Evolutionary conservation across 2,113 vertebrate genomes (phyloP).

Genomic region (Archocentrus centrarchus): DNA sequence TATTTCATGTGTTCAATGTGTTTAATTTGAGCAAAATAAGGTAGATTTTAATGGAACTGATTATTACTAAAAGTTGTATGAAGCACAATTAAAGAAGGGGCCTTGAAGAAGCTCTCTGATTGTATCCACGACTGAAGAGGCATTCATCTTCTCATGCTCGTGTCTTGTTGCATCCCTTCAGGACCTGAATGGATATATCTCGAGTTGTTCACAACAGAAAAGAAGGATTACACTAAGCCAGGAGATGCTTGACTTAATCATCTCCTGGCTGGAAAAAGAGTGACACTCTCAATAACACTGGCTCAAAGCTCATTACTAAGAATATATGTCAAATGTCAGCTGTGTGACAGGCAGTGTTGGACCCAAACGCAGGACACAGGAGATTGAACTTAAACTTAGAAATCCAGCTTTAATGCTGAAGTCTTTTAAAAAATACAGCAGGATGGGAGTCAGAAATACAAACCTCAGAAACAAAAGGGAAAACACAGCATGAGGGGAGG

Average conservation of each 20-base stretch:
- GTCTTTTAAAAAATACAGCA: no score
- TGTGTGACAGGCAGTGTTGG: no score
- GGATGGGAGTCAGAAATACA: no score
- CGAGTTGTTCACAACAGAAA: background rate
- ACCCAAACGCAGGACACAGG: no score
- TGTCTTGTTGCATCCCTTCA: slow-evolving; percentile 1
- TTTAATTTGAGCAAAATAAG: background rate
- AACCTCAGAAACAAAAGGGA: no score
- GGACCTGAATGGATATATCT: background rate
- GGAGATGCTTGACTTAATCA: background rate
- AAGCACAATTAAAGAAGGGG: background rate
- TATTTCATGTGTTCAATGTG: background rate
- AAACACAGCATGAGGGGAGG: no score
- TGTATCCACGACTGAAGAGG: background rate
- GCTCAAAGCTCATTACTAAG: background rate
- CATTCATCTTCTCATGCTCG: background rate
- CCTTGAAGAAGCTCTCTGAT: background rate
- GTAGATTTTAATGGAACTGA: background rate
- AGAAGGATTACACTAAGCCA: slow-evolving; percentile 30
- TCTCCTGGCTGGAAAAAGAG: slow-evolving; percentile 16
- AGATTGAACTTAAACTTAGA: no score
- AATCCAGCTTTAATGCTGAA: no score
- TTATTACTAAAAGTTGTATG: background rate
- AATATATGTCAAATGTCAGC: background rate
- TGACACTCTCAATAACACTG: slow-evolving; percentile 4